Base-by-base conservation (phyloP, 2,113 vertebrate genomes). In the Oryzias celebensis region DNA sequence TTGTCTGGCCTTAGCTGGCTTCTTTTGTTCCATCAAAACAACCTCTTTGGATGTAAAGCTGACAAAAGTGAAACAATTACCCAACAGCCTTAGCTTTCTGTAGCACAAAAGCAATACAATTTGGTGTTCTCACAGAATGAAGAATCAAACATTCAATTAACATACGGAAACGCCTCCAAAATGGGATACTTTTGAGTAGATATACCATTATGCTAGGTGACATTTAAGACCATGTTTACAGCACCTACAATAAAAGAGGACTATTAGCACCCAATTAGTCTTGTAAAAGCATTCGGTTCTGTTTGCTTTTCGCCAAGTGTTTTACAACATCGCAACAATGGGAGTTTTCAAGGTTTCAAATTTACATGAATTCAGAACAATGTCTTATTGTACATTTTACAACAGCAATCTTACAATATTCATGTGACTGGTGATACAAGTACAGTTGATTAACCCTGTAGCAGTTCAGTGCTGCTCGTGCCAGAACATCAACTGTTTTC, bases 201-300 rank as follows among this genome's bases (percentile, higher is more conserved):
- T 81, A 79, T 76, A 57, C 31, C 54, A 52, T 76, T 71, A 58
- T 74, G 41, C 48, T 64, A 49, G 44, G 48, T 85, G 84, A 88
- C 83, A 66, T 88, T 90, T 86, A 89, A 84, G 69, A 71, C 81
- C 59, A 81, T n/a, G 66, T 90, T 91, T 90, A 89, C 73, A 74
- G 70, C 84, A 81, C 71, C 56, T 81, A 77, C 85, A 86, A 84
- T 81, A 75, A 85, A 69, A 75, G 59, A 75, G 82, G 31, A 54
- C 76, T 82, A 80, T 90, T 91, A 85, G 77, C 85, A 90, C 90
- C 77, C 75, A 87, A 80, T 89, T 87, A 87, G 58, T 60, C 56
- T 78, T 53, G 43, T 68, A 57, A 84, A 88, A 82, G 53, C 44
- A 53, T 68, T 79, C 76, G 41, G 62, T 75, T 64, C 52, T 80